phyloP scores from a whole-genome alignment of 2,888 invertebrate species.

The Pollenia amentaria region DNA sequence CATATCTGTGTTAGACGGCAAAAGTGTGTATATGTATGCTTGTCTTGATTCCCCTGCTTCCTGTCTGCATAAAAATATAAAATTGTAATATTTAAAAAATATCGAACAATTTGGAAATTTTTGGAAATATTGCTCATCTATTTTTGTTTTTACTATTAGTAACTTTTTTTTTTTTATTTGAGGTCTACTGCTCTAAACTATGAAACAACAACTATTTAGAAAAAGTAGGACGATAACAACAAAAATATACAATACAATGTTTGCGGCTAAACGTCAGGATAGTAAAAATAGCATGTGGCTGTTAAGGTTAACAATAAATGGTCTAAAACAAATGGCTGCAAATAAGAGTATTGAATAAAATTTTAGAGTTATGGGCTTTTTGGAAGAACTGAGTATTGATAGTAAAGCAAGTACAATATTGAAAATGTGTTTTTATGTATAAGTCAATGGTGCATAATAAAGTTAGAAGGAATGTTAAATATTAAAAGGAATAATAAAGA shows the following conservation, averaged over 20 bases:
- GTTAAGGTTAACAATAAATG: neutral
- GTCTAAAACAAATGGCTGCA: slow-evolving; percentile 31
- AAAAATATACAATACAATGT: neutral
- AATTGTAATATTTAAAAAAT: slow-evolving; percentile 36
- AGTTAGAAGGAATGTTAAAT: too few species aligned
- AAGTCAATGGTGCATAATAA: too few species aligned
- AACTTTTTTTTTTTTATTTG: neutral
- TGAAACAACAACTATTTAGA: too few species aligned
- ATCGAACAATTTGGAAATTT: slow-evolving; percentile 40
- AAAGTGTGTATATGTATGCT: neutral
- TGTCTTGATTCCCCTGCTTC: neutral
- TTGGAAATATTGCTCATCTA: slow-evolving; percentile 31
- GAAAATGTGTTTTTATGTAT: neutral
- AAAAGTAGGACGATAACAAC: neutral
- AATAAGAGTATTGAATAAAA: slow-evolving; percentile 41
- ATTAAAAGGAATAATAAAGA: too few species aligned
- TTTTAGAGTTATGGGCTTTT: slow-evolving; percentile 26
- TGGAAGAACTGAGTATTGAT: neutral
- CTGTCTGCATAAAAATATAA: neutral
- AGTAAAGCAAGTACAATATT: neutral
- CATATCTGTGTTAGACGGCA: neutral
- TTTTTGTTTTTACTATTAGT: neutral
- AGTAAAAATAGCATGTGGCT: slow-evolving; percentile 49
- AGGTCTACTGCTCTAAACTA: too few species aligned
- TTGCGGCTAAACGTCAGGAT: slow-evolving; percentile 33